phyloP scores from a whole-genome alignment of 2,888 invertebrate species.

The Stenurella melanura region DNA sequence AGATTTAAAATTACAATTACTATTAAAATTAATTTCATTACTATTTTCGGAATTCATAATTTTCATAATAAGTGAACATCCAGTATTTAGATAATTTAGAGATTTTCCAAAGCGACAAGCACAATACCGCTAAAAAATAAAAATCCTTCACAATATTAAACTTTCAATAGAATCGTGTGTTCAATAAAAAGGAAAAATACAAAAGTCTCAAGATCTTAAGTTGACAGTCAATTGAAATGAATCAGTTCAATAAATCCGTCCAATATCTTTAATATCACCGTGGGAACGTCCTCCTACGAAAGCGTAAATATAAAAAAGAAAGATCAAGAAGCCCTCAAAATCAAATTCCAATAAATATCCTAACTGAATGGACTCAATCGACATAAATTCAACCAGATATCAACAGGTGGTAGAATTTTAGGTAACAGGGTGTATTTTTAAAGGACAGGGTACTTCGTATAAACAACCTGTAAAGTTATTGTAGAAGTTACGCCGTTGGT shows the following conservation, averaged over 20 bases:
- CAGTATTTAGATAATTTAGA: too few species aligned
- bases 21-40: too few species aligned
- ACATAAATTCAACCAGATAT: slow-evolving; percentile 59
- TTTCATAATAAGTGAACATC: too few species aligned
- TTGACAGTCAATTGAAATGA: slow-evolving; percentile 31
- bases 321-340: slow-evolving; percentile 54
- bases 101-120: not conserved
- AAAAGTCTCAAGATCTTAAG: slow-evolving; percentile 33
- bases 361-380: slow-evolving; percentile 60
- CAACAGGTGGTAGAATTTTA: slow-evolving; percentile 64
- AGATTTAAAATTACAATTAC: too few species aligned
- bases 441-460: slow-evolving; percentile 49
- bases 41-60: too few species aligned
- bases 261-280: slow-evolving; percentile 51
- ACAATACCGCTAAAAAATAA: not conserved
- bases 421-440: slow-evolving; percentile 54
- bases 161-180: not conserved
- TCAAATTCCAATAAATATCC: slow-evolving; percentile 64
- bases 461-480: slow-evolving; percentile 56
- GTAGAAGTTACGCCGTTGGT: slow-evolving; percentile 44
- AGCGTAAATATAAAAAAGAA: slow-evolving; percentile 45
- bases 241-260: slow-evolving; percentile 47
- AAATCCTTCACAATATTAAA: not conserved
- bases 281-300: slow-evolving; percentile 57
- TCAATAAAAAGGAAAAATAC: slow-evolving; percentile 14